These are phyloP conservation scores for Psittacara wagleri DNA, from an alignment of 2,113 vertebrate species.

Conservation along the genomic window DNA sequence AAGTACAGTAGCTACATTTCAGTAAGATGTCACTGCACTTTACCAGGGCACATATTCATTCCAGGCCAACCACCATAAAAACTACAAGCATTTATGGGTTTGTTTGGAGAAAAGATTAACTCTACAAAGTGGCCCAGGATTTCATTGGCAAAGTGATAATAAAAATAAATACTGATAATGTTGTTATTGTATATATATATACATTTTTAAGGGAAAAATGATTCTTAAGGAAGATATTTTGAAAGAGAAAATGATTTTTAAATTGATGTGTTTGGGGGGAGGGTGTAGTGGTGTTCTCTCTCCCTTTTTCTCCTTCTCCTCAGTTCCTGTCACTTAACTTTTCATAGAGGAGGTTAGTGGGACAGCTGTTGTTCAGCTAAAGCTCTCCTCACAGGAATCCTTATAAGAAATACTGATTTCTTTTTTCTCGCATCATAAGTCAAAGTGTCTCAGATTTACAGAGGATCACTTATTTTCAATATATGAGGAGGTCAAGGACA, in stretches of 20 bases:
- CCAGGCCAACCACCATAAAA: neutral
- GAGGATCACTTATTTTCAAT: neutral
- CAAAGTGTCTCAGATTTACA: neutral
- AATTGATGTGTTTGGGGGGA: neutral
- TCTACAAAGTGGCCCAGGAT: neutral
- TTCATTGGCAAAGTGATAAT: neutral
- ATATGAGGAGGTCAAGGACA: neutral
- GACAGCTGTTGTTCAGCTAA: neutral
- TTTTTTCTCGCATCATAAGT: neutral
- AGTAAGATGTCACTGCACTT: neutral
- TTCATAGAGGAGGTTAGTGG: neutral
- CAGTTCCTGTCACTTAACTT: neutral
- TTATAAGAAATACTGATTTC: neutral
- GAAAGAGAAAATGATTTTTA: neutral
- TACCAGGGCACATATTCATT: neutral
- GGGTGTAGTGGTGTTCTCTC: neutral
- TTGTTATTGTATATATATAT: neutral
- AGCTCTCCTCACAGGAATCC: neutral
- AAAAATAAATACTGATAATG: neutral
- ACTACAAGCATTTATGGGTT: neutral
- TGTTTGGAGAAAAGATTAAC: neutral
- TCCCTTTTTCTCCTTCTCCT: rapidly evolving
- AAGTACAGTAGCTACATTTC: neutral
- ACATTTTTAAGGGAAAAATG: neutral
- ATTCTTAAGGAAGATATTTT: neutral